Evolutionary conservation across 2,888 invertebrate genomes (phyloP).

Genomic region (Sussaba pulchella): DNA sequence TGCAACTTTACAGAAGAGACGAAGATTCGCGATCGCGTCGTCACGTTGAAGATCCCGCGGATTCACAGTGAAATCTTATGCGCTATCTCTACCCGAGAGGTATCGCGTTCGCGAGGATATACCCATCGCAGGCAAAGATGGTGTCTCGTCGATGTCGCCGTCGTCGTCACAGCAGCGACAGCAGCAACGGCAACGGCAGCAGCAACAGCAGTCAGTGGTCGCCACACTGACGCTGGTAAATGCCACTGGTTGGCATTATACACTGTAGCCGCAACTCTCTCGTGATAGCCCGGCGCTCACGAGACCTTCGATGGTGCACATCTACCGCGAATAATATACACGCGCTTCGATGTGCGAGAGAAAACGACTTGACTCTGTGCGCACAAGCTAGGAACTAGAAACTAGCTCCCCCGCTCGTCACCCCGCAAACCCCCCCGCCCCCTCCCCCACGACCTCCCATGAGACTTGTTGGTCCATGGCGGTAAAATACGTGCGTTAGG

Average conservation of each 20-base stretch:
- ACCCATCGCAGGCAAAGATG: slow-evolving; percentile 77
- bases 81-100: slow-evolving; percentile 11
- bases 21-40: slow-evolving; percentile 31
- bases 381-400: slow-evolving; percentile 64
- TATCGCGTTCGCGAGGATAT: slow-evolving; percentile 50
- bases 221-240: slow-evolving; percentile 75
- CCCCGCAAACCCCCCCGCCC: slow-evolving; percentile 13
- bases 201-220: slow-evolving; percentile 35
- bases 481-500: too few relatives aligned
- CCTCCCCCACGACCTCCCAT: slow-evolving; percentile 2
- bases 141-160: slow-evolving; percentile 67
- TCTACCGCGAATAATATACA: slow-evolving; percentile 51
- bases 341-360: slow-evolving; percentile 50
- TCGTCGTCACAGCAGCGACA: slow-evolving; percentile 4
- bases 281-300: slow-evolving; percentile 50
- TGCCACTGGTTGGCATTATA: slow-evolving; percentile 84
- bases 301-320: slow-evolving; percentile 82
- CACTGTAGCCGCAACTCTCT: slow-evolving; percentile 66
- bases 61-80: not conserved
- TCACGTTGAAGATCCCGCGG: slow-evolving; percentile 22
- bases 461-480: slow-evolving; percentile 43
- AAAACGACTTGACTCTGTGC: slow-evolving; percentile 55
- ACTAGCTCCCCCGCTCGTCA: slow-evolving; percentile 51
- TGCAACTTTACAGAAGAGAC: slow-evolving; percentile 35
- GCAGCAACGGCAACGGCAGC: not conserved